Percentiles rank a stretch among this genome's conserved stretches.
Evolutionary conservation across 2,888 invertebrate species (phyloP).

Genomic region (Luperina nickerlii): DNA sequence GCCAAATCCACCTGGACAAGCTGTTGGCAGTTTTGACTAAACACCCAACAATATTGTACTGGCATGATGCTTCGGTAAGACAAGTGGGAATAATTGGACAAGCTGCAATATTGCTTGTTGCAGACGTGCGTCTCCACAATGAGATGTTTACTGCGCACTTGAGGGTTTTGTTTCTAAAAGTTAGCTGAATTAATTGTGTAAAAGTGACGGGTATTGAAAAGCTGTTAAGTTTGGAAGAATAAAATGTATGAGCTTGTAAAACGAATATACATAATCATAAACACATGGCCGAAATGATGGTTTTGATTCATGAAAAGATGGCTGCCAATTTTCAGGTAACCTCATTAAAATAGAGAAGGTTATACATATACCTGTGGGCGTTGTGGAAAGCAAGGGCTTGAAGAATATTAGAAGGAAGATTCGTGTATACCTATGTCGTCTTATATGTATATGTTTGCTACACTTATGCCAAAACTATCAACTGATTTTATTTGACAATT

Average conservation of each 20-base stretch:
- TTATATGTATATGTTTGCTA: not conserved
- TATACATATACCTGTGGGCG: not conserved
- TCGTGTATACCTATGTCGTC: not conserved
- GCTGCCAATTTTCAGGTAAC: constrained; percentile 24
- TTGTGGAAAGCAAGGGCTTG: not conserved
- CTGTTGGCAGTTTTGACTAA: constrained; percentile 59
- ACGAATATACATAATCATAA: not conserved
- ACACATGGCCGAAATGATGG: not conserved
- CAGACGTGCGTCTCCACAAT: constrained; percentile 25
- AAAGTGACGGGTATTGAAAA: constrained; percentile 1
- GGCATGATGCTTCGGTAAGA: constrained; percentile 53
- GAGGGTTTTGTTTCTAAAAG: constrained; percentile 8
- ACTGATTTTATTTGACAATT: constrained; percentile 6
- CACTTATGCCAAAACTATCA: constrained; percentile 7
- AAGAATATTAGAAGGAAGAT: not conserved
- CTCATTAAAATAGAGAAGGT: constrained; percentile 9
- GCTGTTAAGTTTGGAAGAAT: not conserved
- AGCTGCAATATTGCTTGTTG: constrained; percentile 38
- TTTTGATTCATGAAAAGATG: not conserved
- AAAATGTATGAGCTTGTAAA: not conserved
- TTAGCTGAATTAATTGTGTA: not conserved
- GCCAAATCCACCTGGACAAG: constrained; percentile 50
- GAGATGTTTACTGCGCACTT: constrained; percentile 35
- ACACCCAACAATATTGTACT: constrained; percentile 51
- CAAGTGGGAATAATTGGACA: constrained; percentile 63